Evolutionary conservation across 1,140 invertebrate species (phyloP).

Genomic region (Tribolium madens): DNA sequence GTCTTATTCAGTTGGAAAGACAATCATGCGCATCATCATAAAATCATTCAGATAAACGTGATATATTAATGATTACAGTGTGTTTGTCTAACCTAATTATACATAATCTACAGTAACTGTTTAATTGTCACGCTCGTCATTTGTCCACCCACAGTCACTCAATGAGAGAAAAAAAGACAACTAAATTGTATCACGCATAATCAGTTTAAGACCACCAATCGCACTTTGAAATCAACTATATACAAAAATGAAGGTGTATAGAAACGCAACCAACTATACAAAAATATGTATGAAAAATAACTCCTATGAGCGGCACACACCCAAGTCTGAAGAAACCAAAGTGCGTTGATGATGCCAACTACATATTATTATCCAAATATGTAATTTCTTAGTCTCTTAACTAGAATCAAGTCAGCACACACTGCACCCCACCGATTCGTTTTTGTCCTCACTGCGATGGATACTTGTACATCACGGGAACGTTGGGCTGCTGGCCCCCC

Average conservation of each 20-base stretch:
- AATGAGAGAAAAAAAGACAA: conserved; percentile 6
- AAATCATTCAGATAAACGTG: conserved; percentile 46
- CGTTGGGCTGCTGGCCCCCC: conserved; percentile 62
- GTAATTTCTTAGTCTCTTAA: conserved; percentile 7
- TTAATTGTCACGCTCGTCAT: conserved; percentile 10
- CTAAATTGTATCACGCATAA: conserved; percentile 39
- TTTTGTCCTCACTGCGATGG: conserved; percentile 75
- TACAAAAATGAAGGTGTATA: not conserved
- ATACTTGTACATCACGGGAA: conserved; percentile 81
- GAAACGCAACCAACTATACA: conserved; percentile 30
- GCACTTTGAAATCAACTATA: conserved; percentile 40
- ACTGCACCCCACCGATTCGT: not conserved
- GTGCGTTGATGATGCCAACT: conserved; percentile 31
- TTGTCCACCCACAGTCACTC: conserved; percentile 2
- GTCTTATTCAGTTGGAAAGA: conserved; percentile 46
- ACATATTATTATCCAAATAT: conserved; percentile 13
- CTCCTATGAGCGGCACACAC: conserved; percentile 1
- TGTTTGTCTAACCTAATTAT: conserved; percentile 48
- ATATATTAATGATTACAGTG: conserved; percentile 50
- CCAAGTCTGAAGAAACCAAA: conserved; percentile 28
- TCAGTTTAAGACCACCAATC: conserved; percentile 31
- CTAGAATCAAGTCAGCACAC: not conserved
- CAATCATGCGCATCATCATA: conserved; percentile 35
- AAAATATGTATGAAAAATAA: conserved; percentile 33
- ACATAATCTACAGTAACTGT: conserved; percentile 37